Base-by-base conservation (phyloP, 1,140 invertebrate species). In the Heliconius congener region DNA sequence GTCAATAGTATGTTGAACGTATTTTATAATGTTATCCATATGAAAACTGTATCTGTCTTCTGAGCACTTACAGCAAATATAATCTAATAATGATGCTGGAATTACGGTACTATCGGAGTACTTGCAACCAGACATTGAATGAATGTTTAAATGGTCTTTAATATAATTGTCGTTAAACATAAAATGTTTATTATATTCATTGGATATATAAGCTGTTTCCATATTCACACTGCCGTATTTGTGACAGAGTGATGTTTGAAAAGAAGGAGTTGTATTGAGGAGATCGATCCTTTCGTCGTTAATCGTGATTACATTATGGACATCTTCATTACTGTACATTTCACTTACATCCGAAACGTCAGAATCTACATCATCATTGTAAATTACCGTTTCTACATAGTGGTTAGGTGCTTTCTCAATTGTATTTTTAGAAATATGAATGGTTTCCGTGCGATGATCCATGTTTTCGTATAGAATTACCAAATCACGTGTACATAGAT, bases 1-100 rank as follows among this genome's bases (percentile, higher is more conserved):
- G 23, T 94, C 91, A 23, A 94, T 93, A 13, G 90, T 94, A 78
- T 91, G 84, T 73, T 92, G 86, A 0, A 93, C 92, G 72, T 93
- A 90, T 81, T 76, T 81, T 50, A 94, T 93, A n/a, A 94, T 85
- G 57, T 89, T 94, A 42, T 94, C 93, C 90, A 94, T 92, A 76
- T 94, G 90, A 82, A 93, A 91, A 73, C 88, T 91, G 46, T 88
- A 90, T 77, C 93, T 90, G 66, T 93, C 89, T 78, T 93, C 92
- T 4, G 91, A 78, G 1, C 90, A 85, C 76, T 91, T 93, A 80
- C 88, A 90, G 71, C 88, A 93, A 71, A 94, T 88, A 39, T 92
- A 92, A 80, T 94, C 90, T 19, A 94, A 60, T 50, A 93, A 73
- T 5, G 90, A 90, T 8, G 86, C 73, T 39, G 92, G 88, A 13